Percentiles rank a stretch among this genome's conserved stretches.
phyloP scores from a whole-genome alignment of 2,888 invertebrate species.

The Colostygia pectinataria region DNA sequence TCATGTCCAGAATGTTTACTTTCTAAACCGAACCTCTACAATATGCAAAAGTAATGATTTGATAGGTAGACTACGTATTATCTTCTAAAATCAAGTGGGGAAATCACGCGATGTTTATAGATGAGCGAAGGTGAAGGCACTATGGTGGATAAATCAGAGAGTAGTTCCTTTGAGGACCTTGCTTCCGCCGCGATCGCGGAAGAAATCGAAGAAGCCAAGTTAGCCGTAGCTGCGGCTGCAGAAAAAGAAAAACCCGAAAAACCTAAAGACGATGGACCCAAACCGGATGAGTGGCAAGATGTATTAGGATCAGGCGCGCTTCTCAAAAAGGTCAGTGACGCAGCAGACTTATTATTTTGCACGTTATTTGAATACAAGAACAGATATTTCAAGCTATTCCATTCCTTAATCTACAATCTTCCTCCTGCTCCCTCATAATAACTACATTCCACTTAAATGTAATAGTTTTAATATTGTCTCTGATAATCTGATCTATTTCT shows the following conservation, averaged over 20 bases:
- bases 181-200: slow-evolving; percentile 80
- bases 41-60: slow-evolving; percentile 8
- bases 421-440: too few relatives aligned
- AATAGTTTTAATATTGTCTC: too few relatives aligned
- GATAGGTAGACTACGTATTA: slow-evolving; percentile 58
- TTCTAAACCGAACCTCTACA: slow-evolving; percentile 9
- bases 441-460: too few relatives aligned
- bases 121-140: slow-evolving; percentile 74
- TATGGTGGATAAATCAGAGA: slow-evolving; percentile 84
- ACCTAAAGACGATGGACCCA: slow-evolving; percentile 43
- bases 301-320: slow-evolving; percentile 91
- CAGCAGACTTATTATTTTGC: too few relatives aligned
- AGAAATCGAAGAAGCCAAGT: slow-evolving; percentile 78
- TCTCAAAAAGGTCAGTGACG: slow-evolving; percentile 73
- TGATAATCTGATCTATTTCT: too few relatives aligned
- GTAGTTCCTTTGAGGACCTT: slow-evolving; percentile 86
- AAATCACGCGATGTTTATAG: slow-evolving; percentile 60
- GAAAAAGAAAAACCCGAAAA: slow-evolving; percentile 62
- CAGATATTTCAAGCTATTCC: too few relatives aligned
- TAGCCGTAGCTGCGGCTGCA: slow-evolving; percentile 64
- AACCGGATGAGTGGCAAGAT: slow-evolving; percentile 86
- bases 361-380: too few relatives aligned
- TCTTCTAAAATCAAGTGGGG: slow-evolving; percentile 39
- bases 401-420: too few relatives aligned
- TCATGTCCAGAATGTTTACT: slow-evolving; percentile 16